Evolutionary conservation across 2,797 vertebrate species (phyloP).

Genomic region (Cryptoblepharus egeriae): DNA sequence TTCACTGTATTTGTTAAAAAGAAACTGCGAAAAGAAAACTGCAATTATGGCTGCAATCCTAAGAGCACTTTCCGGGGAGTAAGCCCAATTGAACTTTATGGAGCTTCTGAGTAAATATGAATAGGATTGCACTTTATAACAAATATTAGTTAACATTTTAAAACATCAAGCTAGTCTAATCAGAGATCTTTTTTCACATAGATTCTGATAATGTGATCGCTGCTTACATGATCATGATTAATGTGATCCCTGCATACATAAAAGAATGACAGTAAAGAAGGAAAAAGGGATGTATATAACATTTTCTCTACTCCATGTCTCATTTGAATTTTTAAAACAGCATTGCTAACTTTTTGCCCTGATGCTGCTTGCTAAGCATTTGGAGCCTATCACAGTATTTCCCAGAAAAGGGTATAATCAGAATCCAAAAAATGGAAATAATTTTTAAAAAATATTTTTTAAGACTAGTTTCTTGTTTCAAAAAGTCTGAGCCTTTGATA

Average conservation of each 20-base stretch:
- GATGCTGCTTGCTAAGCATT: conserved; percentile 12
- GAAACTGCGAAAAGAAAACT: too few relatives aligned
- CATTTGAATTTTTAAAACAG: conserved; percentile 55
- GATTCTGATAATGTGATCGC: conserved; percentile 25
- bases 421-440: conserved; percentile 54
- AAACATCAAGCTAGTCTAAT: background rate
- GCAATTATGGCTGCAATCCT: too few relatives aligned
- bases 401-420: background rate
- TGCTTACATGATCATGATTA: conserved; percentile 32
- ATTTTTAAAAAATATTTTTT: conserved; percentile 64
- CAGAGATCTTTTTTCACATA: conserved; percentile 28
- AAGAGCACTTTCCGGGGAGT: too few relatives aligned
- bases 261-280: conserved; percentile 40
- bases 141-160: background rate
- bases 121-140: too few relatives aligned
- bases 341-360: conserved; percentile 57
- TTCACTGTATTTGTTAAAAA: too few relatives aligned
- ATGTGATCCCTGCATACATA: conserved; percentile 31
- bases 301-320: background rate
- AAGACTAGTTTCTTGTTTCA: conserved; percentile 66
- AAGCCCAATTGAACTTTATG: too few relatives aligned
- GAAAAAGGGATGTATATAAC: conserved; percentile 11
- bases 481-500: conserved; percentile 44
- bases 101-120: too few relatives aligned
- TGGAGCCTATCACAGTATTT: background rate